Evolutionary conservation across 1,140 invertebrate species (phyloP), one percentile per base, ranked within the genome.

Genomic region (Adoxophyes honmai): DNA sequence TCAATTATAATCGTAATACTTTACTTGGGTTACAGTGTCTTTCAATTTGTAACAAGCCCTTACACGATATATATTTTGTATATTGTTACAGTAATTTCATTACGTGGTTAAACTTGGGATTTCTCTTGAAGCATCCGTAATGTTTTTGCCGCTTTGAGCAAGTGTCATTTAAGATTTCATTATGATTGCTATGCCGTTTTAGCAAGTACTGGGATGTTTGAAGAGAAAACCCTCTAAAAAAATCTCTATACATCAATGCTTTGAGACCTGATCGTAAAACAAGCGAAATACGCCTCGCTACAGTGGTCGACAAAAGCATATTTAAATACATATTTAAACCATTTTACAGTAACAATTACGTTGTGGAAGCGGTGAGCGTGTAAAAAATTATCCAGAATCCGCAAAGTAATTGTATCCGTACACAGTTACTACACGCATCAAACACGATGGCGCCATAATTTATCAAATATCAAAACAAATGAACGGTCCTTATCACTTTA

Each of bases 31-130:
- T 84, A 84, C 81, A 84, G 81, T 86, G 81, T 84, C 73, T 84
- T 77, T 81, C 77, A 84, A 73, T 78, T 86, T 73, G 79, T 86
- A 88, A 88, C 86, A 86, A 86, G 83, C 83, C 83, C 82, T 86
- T 88, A 87, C 77, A 88, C 82, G 77, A 86, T 83, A 82, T 82
- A 84, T 71, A 80, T 75, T 75, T 81, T 77, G 81, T 86, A 87
- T 84, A 86, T 83, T 75, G 78, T 88, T 86, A 86, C 81, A 88
- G 83, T 88, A 88, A 88, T 88, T 88, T 86, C 78, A 88, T 88
- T 86, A 86, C 82, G 83, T 86, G 86, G 78, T 82, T 76, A 70
- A 73, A 48, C 16, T 48, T 11, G 42, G 42, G 78, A 75, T 78
- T 83, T 81, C 80, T 81, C 69, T 62, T 80, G 81, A 86, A 86